Evolutionary conservation across 2,797 vertebrate genomes (phyloP).

Genomic region (Tarsius wallacei): DNA sequence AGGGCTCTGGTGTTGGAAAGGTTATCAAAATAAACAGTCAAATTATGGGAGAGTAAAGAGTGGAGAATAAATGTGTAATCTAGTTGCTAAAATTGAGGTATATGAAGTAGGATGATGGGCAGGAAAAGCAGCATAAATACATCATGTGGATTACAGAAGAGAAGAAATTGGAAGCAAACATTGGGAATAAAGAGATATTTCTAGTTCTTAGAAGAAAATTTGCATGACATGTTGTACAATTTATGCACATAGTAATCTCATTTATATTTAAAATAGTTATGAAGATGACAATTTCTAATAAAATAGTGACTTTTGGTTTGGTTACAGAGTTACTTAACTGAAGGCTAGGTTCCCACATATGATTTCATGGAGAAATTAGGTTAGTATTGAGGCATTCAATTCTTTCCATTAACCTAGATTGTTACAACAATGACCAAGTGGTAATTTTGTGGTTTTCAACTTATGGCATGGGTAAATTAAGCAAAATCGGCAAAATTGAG

Average conservation of each 20-base stretch:
- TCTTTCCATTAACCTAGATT: neutral
- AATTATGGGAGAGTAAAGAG: neutral
- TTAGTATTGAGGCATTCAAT: neutral
- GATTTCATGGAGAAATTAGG: neutral
- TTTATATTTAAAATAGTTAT: conserved; percentile 1
- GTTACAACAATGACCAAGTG: neutral
- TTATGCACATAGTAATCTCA: neutral
- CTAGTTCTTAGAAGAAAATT: neutral
- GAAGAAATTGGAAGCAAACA: neutral
- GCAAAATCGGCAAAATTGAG: neutral
- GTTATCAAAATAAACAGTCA: neutral
- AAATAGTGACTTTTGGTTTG: neutral
- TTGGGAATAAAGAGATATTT: neutral
- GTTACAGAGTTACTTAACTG: neutral
- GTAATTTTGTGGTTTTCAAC: neutral
- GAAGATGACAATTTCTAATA: neutral
- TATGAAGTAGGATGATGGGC: neutral
- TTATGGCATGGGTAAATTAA: neutral
- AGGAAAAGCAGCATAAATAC: neutral
- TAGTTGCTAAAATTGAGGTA: neutral
- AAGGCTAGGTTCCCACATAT: neutral
- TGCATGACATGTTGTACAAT: neutral
- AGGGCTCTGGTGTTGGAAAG: neutral
- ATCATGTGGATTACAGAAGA: neutral
- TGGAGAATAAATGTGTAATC: neutral